Evolutionary conservation across 2,888 invertebrate genomes (phyloP).

Genomic region (Drosophila melanosoma): DNA sequence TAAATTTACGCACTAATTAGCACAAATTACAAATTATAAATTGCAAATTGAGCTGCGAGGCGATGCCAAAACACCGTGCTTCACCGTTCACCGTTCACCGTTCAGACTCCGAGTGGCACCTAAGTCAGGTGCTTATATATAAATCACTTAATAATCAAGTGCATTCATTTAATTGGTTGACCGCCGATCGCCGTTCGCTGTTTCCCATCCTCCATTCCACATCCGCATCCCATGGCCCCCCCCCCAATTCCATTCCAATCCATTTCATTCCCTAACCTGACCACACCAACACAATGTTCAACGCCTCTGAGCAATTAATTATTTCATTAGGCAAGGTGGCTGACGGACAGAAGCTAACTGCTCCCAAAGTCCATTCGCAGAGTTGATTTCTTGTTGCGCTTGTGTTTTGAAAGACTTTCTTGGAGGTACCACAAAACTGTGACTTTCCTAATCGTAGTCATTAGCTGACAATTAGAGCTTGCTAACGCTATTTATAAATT

Average conservation of each 20-base stretch:
- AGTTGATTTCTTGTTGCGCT: conserved; percentile 6
- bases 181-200: conserved; percentile 25
- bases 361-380: conserved; percentile 13
- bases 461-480: too few relatives aligned
- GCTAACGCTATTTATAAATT: too few relatives aligned
- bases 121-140: conserved; percentile 74
- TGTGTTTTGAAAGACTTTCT: background rate
- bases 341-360: conserved; percentile 53
- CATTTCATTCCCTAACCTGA: conserved; percentile 14
- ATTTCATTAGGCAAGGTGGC: conserved; percentile 56
- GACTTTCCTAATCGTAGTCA: too few relatives aligned
- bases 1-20: conserved; percentile 80
- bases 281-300: conserved; percentile 9
- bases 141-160: conserved; percentile 79
- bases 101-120: conserved; percentile 15
- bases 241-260: conserved; percentile 2
- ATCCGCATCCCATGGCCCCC: too few relatives aligned
- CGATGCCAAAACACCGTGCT: background rate
- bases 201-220: background rate
- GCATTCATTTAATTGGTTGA: conserved; percentile 71
- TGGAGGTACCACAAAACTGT: background rate
- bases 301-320: conserved; percentile 61
- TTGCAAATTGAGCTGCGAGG: conserved; percentile 67
- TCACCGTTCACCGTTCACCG: conserved; percentile 8
- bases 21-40: conserved; percentile 77